Conservation (phyloP, 2,888 invertebrate genomes). For the Corbicula japonica region DNA sequence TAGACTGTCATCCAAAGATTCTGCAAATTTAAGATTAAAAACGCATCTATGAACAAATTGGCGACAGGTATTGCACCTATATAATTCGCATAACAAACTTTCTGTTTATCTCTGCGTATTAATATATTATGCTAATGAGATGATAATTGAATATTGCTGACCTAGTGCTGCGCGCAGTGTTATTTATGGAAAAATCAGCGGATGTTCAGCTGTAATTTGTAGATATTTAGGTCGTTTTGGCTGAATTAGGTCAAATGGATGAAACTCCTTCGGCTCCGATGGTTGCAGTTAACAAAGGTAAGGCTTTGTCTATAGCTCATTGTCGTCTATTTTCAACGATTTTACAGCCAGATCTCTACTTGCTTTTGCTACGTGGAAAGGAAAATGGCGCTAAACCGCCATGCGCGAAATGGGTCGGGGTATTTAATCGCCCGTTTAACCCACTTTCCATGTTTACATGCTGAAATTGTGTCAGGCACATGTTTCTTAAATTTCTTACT, state of each 20-base stretch:
- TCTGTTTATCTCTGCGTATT: conserved; percentile 65
- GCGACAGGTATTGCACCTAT: no score
- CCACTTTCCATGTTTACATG: conserved; percentile 63
- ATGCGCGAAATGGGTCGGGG: conserved; percentile 52
- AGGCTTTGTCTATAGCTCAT: conserved; percentile 48
- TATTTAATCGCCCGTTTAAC: conserved; percentile 59
- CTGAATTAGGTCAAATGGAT: conserved; percentile 78
- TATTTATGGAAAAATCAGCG: conserved; percentile 80
- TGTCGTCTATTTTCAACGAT: neutral
- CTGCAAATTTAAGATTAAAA: no score
- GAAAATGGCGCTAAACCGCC: conserved; percentile 79
- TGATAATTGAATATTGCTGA: conserved; percentile 73
- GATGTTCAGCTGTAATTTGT: conserved; percentile 76
- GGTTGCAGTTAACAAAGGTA: conserved; percentile 77
- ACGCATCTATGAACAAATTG: no score
- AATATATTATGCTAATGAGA: conserved; percentile 72
- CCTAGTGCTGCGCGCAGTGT: conserved; percentile 74
- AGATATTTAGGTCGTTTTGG: conserved; percentile 79
- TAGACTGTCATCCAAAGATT: no score
- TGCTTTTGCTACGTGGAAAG: conserved; percentile 50
- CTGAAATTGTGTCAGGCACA: conserved; percentile 58
- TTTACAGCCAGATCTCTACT: neutral
- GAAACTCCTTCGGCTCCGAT: conserved; percentile 73
- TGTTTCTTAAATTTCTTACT: conserved; percentile 22
- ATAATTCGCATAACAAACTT: no score